phyloP scores from a whole-genome alignment of 1,140 invertebrate genomes.

The Drosophila truncata region DNA sequence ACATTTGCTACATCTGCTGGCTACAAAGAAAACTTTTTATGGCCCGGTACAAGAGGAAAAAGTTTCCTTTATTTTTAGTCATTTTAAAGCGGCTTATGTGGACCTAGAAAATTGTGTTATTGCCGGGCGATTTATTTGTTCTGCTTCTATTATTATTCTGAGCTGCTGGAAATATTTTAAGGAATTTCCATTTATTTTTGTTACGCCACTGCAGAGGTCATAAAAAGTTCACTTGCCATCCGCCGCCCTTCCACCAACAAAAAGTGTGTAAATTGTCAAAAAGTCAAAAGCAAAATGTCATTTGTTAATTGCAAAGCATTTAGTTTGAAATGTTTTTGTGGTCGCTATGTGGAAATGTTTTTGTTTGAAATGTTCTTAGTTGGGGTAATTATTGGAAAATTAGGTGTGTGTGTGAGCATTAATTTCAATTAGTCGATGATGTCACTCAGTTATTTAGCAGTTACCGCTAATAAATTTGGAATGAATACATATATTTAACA shows the following conservation, averaged over 20 bases:
- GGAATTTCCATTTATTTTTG: slow-evolving; percentile 38
- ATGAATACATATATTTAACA: no score
- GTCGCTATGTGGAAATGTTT: slow-evolving; percentile 40
- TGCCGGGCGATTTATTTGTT: slow-evolving; percentile 43
- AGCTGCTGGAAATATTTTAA: slow-evolving; percentile 41
- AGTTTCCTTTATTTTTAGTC: slow-evolving; percentile 49
- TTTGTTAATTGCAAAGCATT: slow-evolving; percentile 74
- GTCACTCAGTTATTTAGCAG: slow-evolving; percentile 23
- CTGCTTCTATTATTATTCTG: slow-evolving; percentile 35
- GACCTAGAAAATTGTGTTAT: slow-evolving; percentile 35
- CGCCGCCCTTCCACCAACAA: slow-evolving; percentile 10
- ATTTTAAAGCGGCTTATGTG: slow-evolving; percentile 56
- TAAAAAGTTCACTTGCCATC: slow-evolving; percentile 24
- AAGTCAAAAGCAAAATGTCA: slow-evolving; percentile 61
- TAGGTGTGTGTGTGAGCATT: slow-evolving; percentile 12
- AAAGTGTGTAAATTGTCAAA: slow-evolving; percentile 65
- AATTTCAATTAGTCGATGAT: slow-evolving; percentile 44
- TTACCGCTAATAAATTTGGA: neutral
- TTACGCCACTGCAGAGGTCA: slow-evolving; percentile 18
- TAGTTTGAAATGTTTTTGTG: slow-evolving; percentile 41
- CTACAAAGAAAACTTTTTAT: slow-evolving; percentile 67
- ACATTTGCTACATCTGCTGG: slow-evolving; percentile 45
- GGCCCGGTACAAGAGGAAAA: slow-evolving; percentile 17
- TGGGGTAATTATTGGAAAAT: slow-evolving; percentile 38
- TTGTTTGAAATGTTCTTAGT: slow-evolving; percentile 7